Percentiles rank a stretch among this genome's conserved stretches.
These are phyloP conservation scores for Philaethria dido DNA, from an alignment of 2,888 invertebrate species.

Conservation along the genomic window DNA sequence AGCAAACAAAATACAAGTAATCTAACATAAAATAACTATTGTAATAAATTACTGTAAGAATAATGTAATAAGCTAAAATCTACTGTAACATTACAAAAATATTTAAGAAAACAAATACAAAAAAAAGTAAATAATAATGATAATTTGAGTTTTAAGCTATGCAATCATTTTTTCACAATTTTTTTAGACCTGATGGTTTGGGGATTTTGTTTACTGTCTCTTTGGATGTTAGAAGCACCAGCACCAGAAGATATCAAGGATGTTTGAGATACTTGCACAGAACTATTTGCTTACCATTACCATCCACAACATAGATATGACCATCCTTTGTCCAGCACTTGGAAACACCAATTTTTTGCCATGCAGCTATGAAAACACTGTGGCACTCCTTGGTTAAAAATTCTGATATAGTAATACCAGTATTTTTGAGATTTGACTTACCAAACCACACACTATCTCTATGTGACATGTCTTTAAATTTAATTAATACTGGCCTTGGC, in stretches of 20 bases:
- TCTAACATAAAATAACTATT: no score
- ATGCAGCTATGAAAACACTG: background rate
- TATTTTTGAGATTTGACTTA: background rate
- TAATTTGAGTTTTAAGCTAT: no score
- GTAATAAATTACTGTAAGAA: no score
- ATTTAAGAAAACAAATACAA: no score
- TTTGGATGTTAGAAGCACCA: background rate
- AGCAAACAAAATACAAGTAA: no score
- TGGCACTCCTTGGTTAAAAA: background rate
- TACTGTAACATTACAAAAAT: no score
- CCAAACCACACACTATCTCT: no score
- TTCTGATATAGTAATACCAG: background rate
- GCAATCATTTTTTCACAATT: background rate
- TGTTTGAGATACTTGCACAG: background rate
- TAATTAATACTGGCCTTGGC: no score
- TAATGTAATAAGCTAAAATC: no score
- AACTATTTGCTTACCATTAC: background rate
- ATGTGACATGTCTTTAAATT: no score
- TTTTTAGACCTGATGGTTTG: background rate
- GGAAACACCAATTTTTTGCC: background rate
- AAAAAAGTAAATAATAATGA: no score
- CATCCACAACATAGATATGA: background rate
- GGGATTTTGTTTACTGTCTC: slow-evolving; percentile 1
- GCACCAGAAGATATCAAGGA: background rate
- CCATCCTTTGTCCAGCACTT: background rate